phyloP scores from a whole-genome alignment of 2,797 vertebrate genomes.

The Silurus aristotelis region DNA sequence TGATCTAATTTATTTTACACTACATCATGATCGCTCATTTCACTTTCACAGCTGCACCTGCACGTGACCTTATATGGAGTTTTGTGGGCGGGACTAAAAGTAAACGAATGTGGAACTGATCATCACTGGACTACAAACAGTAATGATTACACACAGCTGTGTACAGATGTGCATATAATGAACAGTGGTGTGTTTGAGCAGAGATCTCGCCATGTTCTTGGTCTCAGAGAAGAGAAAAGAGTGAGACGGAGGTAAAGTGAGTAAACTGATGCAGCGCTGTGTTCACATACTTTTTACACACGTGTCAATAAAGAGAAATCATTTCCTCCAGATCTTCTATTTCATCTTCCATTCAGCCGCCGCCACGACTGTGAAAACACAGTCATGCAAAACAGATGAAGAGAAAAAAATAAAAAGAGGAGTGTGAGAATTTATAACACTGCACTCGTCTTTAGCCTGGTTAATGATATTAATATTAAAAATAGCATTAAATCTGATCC shows the following conservation, averaged over 20 bases:
- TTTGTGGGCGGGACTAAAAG: no score
- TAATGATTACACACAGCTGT: no score
- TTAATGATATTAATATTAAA: constrained; percentile 14
- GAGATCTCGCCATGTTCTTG: neutral
- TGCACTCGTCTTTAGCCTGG: neutral
- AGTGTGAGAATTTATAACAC: neutral
- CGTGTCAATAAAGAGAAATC: constrained; percentile 46
- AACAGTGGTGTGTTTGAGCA: neutral
- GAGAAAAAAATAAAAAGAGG: neutral
- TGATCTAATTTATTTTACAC: neutral
- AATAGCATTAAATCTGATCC: neutral
- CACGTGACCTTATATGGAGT: no score
- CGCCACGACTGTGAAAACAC: neutral
- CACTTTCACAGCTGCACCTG: no score
- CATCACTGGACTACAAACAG: no score
- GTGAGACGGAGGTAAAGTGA: neutral
- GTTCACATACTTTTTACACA: constrained; percentile 20
- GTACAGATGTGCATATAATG: no score
- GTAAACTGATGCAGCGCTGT: neutral
- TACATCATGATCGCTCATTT: neutral
- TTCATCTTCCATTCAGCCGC: constrained; percentile 35
- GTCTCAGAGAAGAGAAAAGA: neutral
- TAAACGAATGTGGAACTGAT: no score
- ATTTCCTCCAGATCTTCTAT: constrained; percentile 33
- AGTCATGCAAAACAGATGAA: neutral